phyloP scores from a whole-genome alignment of 2,888 invertebrate genomes.

The Leptarthrus brevirostris region DNA sequence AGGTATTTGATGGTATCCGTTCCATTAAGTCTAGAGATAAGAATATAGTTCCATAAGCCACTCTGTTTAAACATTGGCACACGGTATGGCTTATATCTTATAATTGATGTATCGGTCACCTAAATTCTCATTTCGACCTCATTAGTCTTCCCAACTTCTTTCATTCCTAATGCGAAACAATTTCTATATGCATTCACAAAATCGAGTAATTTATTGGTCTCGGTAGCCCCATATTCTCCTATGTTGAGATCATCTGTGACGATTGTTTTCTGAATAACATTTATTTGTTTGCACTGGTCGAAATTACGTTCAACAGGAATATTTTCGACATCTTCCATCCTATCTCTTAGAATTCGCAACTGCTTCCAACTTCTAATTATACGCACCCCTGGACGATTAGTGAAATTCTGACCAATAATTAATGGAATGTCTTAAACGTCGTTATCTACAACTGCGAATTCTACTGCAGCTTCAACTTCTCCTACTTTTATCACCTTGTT shows the following conservation, averaged over 20 bases:
- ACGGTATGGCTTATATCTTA: not conserved
- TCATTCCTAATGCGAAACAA: not conserved
- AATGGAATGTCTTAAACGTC: not conserved
- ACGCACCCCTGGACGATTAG: not conserved
- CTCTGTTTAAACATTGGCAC: conserved; percentile 48
- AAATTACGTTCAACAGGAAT: no score
- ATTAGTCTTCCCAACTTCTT: not conserved
- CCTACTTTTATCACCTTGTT: not conserved
- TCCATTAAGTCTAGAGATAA: conserved; percentile 53
- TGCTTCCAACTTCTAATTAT: not conserved
- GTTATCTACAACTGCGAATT: not conserved
- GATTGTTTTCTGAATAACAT: no score
- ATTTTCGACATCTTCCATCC: not conserved
- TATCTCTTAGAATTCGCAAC: not conserved
- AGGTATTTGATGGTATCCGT: conserved; percentile 55
- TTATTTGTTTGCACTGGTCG: no score
- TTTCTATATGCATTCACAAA: not conserved
- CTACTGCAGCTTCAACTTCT: not conserved
- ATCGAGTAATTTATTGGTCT: not conserved
- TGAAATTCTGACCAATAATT: not conserved
- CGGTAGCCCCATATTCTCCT: not conserved
- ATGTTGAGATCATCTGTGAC: not conserved
- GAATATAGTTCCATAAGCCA: conserved; percentile 49
- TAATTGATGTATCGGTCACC: not conserved
- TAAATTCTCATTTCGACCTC: not conserved